These are phyloP conservation scores for Druon quercuslanigerum DNA, from an alignment of 1,140 invertebrate genomes.

Conservation along the genomic window DNA sequence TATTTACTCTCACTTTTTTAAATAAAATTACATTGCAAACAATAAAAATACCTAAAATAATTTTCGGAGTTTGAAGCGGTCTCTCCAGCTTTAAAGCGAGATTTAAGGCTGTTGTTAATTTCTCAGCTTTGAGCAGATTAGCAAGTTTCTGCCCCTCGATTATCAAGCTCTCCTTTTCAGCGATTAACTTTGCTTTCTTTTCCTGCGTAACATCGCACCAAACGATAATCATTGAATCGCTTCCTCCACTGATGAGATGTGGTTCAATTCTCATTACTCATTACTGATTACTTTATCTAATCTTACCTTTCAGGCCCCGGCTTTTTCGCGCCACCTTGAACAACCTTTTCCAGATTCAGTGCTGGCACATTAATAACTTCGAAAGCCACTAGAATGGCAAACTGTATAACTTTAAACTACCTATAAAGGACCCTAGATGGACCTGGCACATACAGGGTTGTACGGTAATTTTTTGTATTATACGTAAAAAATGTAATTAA, in stretches of 20 bases:
- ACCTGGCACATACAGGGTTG: too few relatives aligned
- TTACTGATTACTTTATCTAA: slow-evolving; percentile 19
- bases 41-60: slow-evolving; percentile 82
- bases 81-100: slow-evolving; percentile 88
- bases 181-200: slow-evolving; percentile 78
- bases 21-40: background rate
- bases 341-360: too few relatives aligned
- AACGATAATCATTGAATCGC: slow-evolving; percentile 85
- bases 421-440: too few relatives aligned
- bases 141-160: slow-evolving; percentile 90
- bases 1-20: too few relatives aligned
- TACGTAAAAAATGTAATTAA: too few relatives aligned
- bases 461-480: too few relatives aligned
- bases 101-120: slow-evolving; percentile 87
- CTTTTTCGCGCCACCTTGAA: too few relatives aligned
- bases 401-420: too few relatives aligned
- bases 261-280: slow-evolving; percentile 76
- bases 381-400: too few relatives aligned
- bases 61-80: slow-evolving; percentile 87
- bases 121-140: slow-evolving; percentile 87
- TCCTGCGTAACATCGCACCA: slow-evolving; percentile 91
- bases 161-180: slow-evolving; percentile 82
- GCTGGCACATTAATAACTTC: too few relatives aligned
- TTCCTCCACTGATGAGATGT: slow-evolving; percentile 84
- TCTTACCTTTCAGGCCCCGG: slow-evolving; percentile 84